A percentile compares a stretch with the other conserved stretches of the same genome.
phyloP scores from a whole-genome alignment of 1,140 invertebrate genomes.

The Ceratitis capitata region DNA sequence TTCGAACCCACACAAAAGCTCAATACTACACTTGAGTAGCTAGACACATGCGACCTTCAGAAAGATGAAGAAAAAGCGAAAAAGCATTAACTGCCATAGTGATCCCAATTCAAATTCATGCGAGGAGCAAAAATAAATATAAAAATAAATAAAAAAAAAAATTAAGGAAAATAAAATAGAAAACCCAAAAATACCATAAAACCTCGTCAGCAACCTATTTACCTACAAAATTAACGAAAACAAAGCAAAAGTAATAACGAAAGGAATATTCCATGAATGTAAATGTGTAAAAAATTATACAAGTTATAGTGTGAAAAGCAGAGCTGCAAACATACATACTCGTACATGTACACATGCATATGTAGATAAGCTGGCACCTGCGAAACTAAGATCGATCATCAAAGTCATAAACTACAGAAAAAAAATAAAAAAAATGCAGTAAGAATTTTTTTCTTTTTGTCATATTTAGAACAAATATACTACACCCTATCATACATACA shows the following conservation, averaged over 20 bases:
- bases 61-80: not conserved
- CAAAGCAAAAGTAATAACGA: not conserved
- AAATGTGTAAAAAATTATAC: not conserved
- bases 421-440: constrained; percentile 46
- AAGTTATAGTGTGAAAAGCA: not conserved
- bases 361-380: not conserved
- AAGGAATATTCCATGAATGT: too few relatives aligned
- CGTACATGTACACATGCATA: not conserved
- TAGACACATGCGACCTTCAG: not conserved
- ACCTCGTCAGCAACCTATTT: not conserved
- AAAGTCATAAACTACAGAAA: constrained; percentile 25
- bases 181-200: not conserved
- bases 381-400: not conserved
- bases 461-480: not conserved
- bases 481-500: not conserved
- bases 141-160: too few relatives aligned
- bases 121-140: too few relatives aligned
- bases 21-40: not conserved
- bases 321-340: not conserved
- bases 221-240: constrained; percentile 11
- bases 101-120: constrained; percentile 21
- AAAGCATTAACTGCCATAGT: not conserved
- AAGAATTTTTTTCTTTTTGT: not conserved
- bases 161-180: not conserved
- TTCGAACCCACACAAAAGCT: not conserved